phyloP scores from a whole-genome alignment of 2,797 vertebrate species.

The Rhinella marina region DNA sequence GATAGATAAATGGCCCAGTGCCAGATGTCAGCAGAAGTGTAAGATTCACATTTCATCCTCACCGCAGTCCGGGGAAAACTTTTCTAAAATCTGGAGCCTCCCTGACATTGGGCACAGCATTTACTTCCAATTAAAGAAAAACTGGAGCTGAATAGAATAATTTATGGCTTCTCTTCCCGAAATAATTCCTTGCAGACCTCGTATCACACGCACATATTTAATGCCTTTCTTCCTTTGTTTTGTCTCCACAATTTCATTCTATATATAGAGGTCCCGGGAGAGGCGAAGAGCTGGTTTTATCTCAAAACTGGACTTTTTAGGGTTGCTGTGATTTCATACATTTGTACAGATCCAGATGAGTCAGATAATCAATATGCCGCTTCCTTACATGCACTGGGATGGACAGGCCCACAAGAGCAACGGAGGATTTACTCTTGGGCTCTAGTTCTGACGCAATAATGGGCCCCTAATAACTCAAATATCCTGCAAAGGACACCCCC shows the following conservation, averaged over 20 bases:
- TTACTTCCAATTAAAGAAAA: conserved; percentile 51
- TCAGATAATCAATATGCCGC: background rate
- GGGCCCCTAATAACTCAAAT: background rate
- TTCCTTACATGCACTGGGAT: background rate
- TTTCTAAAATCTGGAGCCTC: conserved; percentile 29
- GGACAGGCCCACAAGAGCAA: background rate
- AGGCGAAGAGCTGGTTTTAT: conserved; percentile 5
- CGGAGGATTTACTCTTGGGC: background rate
- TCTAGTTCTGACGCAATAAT: background rate
- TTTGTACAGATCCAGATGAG: background rate
- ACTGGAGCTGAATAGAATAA: conserved; percentile 43
- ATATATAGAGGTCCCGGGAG: conserved; percentile 27
- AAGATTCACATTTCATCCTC: conserved; percentile 32
- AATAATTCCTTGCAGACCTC: conserved; percentile 52
- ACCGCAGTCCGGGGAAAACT: conserved; percentile 9
- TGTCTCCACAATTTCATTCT: conserved; percentile 24
- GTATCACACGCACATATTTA: conserved; percentile 43
- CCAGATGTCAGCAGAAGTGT: conserved; percentile 6
- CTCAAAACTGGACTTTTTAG: background rate
- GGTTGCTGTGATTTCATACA: background rate
- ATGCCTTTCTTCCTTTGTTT: conserved; percentile 33
- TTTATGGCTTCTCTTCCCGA: conserved; percentile 49
- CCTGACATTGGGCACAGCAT: conserved; percentile 16
- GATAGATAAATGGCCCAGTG: conserved; percentile 23
- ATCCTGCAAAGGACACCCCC: background rate